phyloP scores from a whole-genome alignment of 2,888 invertebrate species.

The Pristionchus arcanus region DNA sequence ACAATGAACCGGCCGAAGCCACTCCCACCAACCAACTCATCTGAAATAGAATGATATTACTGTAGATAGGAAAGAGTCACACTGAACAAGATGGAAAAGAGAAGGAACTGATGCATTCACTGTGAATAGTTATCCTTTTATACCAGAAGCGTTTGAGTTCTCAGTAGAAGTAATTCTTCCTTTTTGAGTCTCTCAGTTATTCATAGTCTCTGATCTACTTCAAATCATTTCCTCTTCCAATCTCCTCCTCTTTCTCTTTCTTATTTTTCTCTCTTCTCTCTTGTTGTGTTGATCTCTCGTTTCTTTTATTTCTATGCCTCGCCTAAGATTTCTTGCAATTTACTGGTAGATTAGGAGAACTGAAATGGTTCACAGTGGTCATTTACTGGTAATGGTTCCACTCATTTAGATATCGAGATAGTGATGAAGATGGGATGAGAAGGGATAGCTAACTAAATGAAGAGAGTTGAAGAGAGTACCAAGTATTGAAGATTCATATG shows the following conservation, averaged over 20 bases:
- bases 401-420: not conserved
- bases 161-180: not conserved
- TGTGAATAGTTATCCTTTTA: not conserved
- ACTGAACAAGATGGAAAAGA: not conserved
- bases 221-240: not conserved
- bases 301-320: not conserved
- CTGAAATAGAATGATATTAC: not conserved
- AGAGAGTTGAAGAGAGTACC: not conserved
- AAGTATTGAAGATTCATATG: too few species aligned
- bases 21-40: constrained; percentile 60
- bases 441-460: not conserved
- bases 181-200: not conserved
- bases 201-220: not conserved
- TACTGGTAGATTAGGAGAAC: not conserved
- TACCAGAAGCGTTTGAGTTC: constrained; percentile 22
- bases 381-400: constrained; percentile 21
- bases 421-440: not conserved
- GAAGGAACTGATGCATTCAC: not conserved
- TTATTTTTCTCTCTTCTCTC: not conserved
- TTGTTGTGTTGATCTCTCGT: not conserved
- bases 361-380: not conserved
- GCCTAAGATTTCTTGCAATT: not conserved
- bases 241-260: not conserved
- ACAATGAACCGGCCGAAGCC: constrained; percentile 65
- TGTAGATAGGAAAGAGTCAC: not conserved